Evolutionary conservation across 2,113 vertebrate species (phyloP).

Genomic region (Amblyopsis rosae): DNA sequence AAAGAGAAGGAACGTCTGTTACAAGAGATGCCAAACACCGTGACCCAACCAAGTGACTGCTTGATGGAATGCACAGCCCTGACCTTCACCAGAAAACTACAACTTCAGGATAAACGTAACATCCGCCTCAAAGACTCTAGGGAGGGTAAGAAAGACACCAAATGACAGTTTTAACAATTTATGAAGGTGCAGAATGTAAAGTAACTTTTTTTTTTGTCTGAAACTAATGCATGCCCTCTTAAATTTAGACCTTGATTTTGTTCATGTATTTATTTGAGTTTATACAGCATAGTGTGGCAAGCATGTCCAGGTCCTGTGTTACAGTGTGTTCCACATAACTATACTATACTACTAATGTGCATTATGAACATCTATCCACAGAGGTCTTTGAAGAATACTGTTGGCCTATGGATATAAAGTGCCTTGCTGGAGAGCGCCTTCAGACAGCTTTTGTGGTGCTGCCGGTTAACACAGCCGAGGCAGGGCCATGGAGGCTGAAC

Average conservation of each 20-base stretch:
- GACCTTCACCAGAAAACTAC: constrained; percentile 59
- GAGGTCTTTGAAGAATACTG: constrained; percentile 68
- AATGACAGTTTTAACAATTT: not conserved
- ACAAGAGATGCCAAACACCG: constrained; percentile 8
- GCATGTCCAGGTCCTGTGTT: too few relatives aligned
- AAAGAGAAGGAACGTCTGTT: constrained; percentile 48
- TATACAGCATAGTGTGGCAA: too few relatives aligned
- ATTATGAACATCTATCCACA: constrained; percentile 31
- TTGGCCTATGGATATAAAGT: constrained; percentile 62
- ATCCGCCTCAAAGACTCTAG: constrained; percentile 63
- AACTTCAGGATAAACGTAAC: constrained; percentile 53
- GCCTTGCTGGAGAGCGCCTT: constrained; percentile 62
- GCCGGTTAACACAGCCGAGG: constrained; percentile 50
- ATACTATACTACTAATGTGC: not conserved
- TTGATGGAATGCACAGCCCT: constrained; percentile 66
- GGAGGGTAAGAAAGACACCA: constrained; percentile 58
- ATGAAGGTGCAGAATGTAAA: not conserved
- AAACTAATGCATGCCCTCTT: too few relatives aligned
- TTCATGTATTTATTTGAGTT: too few relatives aligned
- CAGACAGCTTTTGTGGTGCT: constrained; percentile 62
- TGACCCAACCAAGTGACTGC: constrained; percentile 53
- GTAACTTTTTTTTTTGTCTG: not conserved
- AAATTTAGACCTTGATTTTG: too few relatives aligned
- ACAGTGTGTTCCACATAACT: not conserved
- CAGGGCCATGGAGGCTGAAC: constrained; percentile 20